Conservation (phyloP, 2,113 vertebrate species). For the Thomomys bottae region DNA sequence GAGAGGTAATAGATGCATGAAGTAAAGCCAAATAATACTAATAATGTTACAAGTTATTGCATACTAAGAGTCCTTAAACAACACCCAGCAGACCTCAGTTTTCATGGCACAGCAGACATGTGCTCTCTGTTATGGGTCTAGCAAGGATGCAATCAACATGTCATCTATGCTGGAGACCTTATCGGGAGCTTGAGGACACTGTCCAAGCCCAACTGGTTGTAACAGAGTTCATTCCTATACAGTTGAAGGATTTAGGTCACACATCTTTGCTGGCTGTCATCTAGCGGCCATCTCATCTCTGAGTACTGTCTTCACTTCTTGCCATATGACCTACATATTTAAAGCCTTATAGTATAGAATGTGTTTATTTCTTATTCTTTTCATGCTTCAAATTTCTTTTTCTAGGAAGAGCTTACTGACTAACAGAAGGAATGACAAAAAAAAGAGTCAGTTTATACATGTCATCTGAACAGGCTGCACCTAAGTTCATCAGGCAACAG, state of each 20-base stretch:
- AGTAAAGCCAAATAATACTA: neutral
- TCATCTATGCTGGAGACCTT: neutral
- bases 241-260: too few relatives aligned
- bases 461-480: neutral
- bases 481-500: neutral
- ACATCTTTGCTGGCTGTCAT: too few relatives aligned
- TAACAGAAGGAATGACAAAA: neutral
- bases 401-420: neutral
- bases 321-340: too few relatives aligned
- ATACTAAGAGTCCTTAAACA: neutral
- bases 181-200: neutral
- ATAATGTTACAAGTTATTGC: neutral
- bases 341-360: too few relatives aligned
- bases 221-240: neutral
- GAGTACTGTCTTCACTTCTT: neutral
- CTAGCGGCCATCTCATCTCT: fast-evolving
- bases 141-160: too few relatives aligned
- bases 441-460: neutral
- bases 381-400: neutral
- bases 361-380: neutral
- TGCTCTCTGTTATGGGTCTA: neutral
- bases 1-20: neutral
- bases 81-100: neutral
- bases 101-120: neutral
- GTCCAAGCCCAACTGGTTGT: neutral